A percentile compares a stretch with the other conserved stretches of the same genome.
Conservation (phyloP, 1,140 invertebrate species). For the Alviniconcha marisindica region DNA sequence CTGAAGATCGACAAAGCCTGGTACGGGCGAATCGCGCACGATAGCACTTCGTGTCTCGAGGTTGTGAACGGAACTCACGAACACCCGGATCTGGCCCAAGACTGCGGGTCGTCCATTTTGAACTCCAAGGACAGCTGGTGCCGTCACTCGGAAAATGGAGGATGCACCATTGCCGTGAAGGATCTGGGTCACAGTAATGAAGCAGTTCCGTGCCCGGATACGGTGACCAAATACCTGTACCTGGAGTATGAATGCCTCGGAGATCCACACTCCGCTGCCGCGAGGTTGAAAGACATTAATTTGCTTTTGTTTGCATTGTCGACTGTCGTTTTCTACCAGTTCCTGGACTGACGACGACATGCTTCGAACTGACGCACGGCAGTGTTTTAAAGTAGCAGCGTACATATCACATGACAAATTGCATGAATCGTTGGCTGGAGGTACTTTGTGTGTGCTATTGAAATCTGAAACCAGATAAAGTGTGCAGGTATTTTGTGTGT, state of each 20-base stretch:
- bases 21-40: background rate
- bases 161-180: background rate
- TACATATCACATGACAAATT: too few relatives aligned
- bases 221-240: conserved; percentile 19
- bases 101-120: conserved; percentile 1
- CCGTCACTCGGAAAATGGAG: background rate
- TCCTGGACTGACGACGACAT: too few relatives aligned
- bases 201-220: background rate
- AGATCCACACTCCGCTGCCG: background rate
- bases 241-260: conserved; percentile 17
- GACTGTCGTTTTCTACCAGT: too few relatives aligned
- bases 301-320: too few relatives aligned
- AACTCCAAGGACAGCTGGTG: background rate
- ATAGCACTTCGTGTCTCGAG: background rate
- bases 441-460: too few relatives aligned
- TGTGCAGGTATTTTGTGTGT: too few relatives aligned
- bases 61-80: background rate
- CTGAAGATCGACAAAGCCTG: conserved; percentile 11
- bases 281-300: too few relatives aligned
- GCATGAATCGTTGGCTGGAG: too few relatives aligned
- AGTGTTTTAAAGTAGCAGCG: too few relatives aligned
- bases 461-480: too few relatives aligned
- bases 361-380: too few relatives aligned
- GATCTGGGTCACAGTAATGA: background rate
- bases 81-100: background rate